Evolutionary conservation across 2,113 vertebrate genomes (phyloP).

Genomic region (Brienomyrus longianalis): DNA sequence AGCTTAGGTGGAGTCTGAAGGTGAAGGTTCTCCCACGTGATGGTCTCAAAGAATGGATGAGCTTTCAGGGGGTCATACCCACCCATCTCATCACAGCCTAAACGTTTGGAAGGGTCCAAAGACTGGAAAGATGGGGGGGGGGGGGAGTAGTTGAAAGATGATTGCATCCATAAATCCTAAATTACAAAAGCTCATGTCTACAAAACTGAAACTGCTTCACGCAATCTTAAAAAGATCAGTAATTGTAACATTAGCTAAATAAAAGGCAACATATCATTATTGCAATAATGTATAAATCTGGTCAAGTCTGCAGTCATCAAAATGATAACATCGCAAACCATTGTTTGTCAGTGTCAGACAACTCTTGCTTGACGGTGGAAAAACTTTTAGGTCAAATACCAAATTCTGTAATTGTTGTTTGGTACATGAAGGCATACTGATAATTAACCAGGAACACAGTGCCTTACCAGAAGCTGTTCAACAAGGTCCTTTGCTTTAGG

Average conservation of each 20-base stretch:
- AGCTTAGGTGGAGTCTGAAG: conserved; percentile 91
- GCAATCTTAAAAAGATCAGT: neutral
- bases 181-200: neutral
- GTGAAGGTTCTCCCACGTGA: conserved; percentile 85
- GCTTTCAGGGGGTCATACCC: conserved; percentile 82
- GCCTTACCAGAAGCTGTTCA: conserved; percentile 83
- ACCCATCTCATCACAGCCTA: conserved; percentile 95
- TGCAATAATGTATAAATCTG: neutral
- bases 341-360: neutral
- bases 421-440: neutral
- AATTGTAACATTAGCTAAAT: neutral
- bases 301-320: neutral
- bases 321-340: neutral
- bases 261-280: neutral
- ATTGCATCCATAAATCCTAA: neutral
- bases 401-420: neutral
- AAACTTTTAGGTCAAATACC: neutral
- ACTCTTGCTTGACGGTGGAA: neutral
- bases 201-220: neutral
- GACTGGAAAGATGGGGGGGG: conserved; percentile 60
- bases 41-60: conserved; percentile 87
- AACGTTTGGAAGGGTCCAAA: conserved; percentile 82
- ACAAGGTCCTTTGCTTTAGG: conserved; percentile 97
- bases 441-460: neutral
- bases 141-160: neutral